Percentiles rank a stretch among this genome's conserved stretches.
Conservation (phyloP, 2,888 invertebrate species). For the Syritta pipiens region DNA sequence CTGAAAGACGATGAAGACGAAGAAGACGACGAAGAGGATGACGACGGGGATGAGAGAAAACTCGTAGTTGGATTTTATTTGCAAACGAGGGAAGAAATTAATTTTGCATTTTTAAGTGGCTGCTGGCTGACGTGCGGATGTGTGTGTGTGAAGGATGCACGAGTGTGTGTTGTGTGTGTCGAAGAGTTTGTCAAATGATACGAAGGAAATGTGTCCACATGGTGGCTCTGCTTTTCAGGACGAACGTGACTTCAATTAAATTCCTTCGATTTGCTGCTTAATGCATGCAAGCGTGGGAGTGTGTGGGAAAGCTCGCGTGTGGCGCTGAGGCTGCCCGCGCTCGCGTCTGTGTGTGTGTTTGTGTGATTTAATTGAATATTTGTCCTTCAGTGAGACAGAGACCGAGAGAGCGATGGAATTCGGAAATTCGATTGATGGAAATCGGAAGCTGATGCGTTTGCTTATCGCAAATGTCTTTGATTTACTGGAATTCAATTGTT, state of each 20-base stretch:
- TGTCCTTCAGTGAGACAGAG: slow-evolving; percentile 29
- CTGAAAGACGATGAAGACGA: slow-evolving; percentile 25
- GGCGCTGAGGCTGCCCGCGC: neutral
- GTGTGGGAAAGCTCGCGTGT: slow-evolving; percentile 3
- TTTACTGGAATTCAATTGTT: slow-evolving; percentile 63
- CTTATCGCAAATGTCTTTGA: slow-evolving; percentile 56
- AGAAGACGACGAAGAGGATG: slow-evolving; percentile 17
- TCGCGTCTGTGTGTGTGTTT: neutral
- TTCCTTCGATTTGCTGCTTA: slow-evolving; percentile 77
- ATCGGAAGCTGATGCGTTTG: slow-evolving; percentile 31
- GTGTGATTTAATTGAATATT: slow-evolving; percentile 65
- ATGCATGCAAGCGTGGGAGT: slow-evolving; percentile 20
- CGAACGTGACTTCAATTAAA: slow-evolving; percentile 79
- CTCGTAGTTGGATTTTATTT: slow-evolving; percentile 48
- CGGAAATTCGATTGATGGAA: slow-evolving; percentile 54
- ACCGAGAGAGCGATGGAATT: slow-evolving; percentile 23
- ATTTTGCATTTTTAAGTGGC: slow-evolving; percentile 69
- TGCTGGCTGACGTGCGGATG: slow-evolving; percentile 16
- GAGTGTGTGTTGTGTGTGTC: slow-evolving; percentile 26
- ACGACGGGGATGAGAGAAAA: no score
- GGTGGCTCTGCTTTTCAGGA: slow-evolving; percentile 24
- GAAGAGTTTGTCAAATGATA: slow-evolving; percentile 46
- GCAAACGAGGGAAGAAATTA: slow-evolving; percentile 65
- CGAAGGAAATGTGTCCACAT: slow-evolving; percentile 7
- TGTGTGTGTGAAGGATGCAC: neutral